Conservation (phyloP, 1,140 invertebrate genomes). For the Bombus cullumanus region DNA sequence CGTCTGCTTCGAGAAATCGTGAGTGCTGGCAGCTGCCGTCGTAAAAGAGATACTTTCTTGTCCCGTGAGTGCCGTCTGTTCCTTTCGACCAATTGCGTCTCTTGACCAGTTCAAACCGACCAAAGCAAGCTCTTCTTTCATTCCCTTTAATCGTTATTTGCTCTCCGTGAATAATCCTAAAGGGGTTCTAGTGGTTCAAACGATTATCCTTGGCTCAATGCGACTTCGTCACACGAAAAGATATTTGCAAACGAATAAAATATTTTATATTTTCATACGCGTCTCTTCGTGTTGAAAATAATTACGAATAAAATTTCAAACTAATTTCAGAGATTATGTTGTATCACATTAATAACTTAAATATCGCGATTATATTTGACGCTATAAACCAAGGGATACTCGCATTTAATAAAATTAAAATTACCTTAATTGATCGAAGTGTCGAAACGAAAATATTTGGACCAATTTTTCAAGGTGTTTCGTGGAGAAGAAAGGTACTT, state of each 20-base stretch:
- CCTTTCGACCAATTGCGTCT: constrained; percentile 65
- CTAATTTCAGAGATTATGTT: too few species aligned
- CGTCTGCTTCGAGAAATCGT: not conserved
- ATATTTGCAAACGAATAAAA: too few species aligned
- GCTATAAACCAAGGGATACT: not conserved
- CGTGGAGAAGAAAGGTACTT: constrained; percentile 55
- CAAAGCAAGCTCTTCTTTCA: constrained; percentile 3
- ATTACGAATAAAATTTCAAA: too few species aligned
- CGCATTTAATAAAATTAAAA: not conserved
- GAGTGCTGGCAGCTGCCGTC: constrained; percentile 18
- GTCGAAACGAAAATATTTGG: not conserved
- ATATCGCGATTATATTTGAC: not conserved
- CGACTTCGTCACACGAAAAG: too few species aligned
- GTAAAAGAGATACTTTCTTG: constrained; percentile 42
- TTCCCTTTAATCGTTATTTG: not conserved
- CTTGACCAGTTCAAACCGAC: constrained; percentile 49
- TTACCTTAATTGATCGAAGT: not conserved
- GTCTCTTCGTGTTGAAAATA: too few species aligned
- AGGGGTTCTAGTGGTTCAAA: not conserved
- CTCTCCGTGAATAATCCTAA: not conserved
- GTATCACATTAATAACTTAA: not conserved
- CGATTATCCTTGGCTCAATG: not conserved
- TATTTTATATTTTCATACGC: too few species aligned
- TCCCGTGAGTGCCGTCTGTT: constrained; percentile 80
- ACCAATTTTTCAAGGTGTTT: constrained; percentile 67